These are phyloP conservation scores for Trichosurus vulpecula DNA, from an alignment of 2,797 vertebrate genomes.

Conservation along the genomic window DNA sequence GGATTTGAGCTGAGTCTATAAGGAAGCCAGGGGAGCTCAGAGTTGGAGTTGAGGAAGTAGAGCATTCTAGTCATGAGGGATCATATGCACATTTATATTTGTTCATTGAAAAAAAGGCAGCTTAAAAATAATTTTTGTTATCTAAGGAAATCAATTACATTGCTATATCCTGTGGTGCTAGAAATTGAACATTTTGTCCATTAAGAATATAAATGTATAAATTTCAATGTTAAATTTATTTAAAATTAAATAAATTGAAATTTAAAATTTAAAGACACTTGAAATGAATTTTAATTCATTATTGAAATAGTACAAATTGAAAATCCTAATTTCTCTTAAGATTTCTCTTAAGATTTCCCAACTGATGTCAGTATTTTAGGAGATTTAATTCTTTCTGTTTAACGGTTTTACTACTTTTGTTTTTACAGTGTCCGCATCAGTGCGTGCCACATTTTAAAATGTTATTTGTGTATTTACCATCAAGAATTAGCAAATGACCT, in stretches of 20 bases:
- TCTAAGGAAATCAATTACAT: constrained; percentile 7
- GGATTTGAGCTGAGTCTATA: not conserved
- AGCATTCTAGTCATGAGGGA: not conserved
- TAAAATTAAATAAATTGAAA: constrained; percentile 24
- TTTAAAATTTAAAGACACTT: constrained; percentile 14
- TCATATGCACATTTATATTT: not conserved
- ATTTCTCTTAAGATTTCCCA: not conserved
- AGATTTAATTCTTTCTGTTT: not conserved
- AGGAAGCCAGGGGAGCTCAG: not conserved
- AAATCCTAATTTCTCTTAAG: not conserved
- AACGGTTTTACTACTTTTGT: not conserved
- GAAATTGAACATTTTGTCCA: constrained; percentile 25
- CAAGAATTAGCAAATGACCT: no score
- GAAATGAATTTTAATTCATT: constrained; percentile 17
- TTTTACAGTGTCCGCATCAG: not conserved
- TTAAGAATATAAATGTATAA: constrained; percentile 18
- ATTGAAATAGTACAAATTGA: not conserved
- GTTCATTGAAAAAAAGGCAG: not conserved
- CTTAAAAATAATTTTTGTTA: not conserved
- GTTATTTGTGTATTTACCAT: not conserved
- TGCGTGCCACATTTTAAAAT: not conserved
- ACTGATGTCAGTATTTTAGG: not conserved
- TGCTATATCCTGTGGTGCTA: not conserved
- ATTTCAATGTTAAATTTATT: constrained; percentile 43
- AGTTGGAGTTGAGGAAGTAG: not conserved